Percentiles rank a stretch among this genome's conserved stretches.
phyloP scores from a whole-genome alignment of 1,140 invertebrate species.

The Chironomus tepperi region DNA sequence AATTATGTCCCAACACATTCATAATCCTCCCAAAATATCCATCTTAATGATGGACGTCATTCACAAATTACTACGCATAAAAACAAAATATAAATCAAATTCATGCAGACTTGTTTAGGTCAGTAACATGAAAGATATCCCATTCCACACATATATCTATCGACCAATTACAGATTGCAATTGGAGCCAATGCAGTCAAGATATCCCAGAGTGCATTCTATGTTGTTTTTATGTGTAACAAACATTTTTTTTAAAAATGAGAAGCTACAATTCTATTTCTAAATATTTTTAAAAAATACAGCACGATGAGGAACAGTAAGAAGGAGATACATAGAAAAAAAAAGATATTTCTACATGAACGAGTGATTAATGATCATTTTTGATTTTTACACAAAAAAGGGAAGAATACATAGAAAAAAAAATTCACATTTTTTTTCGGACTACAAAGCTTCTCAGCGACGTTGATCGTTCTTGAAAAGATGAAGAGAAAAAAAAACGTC shows the following conservation, averaged over 20 bases:
- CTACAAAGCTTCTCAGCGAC: conserved; percentile 6
- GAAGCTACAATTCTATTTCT: no score
- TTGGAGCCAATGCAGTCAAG: neutral
- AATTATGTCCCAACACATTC: no score
- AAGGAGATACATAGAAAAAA: neutral
- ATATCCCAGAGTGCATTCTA: neutral
- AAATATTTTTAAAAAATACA: no score
- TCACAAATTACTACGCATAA: no score
- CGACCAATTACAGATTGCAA: conserved; percentile 4
- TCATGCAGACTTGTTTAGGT: conserved; percentile 1
- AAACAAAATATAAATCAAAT: neutral
- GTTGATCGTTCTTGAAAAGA: neutral
- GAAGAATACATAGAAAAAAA: neutral
- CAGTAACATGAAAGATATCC: neutral
- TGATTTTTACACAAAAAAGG: conserved; percentile 2
- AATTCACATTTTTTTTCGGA: neutral
- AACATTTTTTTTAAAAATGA: no score
- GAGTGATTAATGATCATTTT: conserved; percentile 3
- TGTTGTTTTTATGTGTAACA: no score
- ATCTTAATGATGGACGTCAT: no score
- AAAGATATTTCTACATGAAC: conserved; percentile 2
- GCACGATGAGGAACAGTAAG: no score
- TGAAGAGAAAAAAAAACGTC: neutral
- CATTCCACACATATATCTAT: neutral
- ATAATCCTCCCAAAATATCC: no score